Evolutionary conservation across 2,797 vertebrate species (phyloP).

Genomic region (Aulostomus chinensis): DNA sequence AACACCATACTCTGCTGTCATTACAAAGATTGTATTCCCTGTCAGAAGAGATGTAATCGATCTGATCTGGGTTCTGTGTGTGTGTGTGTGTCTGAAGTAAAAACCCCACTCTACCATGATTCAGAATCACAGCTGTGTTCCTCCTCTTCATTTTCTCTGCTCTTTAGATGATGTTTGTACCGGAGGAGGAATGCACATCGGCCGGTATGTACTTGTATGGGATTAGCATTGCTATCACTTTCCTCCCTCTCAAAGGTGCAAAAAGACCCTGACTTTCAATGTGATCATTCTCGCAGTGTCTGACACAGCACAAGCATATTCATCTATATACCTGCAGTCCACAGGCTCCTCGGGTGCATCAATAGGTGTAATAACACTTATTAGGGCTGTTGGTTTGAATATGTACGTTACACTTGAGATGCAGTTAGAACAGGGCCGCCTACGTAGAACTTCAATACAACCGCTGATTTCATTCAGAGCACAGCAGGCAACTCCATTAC

Average conservation of each 20-base stretch:
- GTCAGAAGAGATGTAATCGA: no score
- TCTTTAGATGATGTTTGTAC: slow-evolving; percentile 7
- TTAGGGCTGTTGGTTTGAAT: slow-evolving; percentile 40
- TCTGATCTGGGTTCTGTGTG: background rate
- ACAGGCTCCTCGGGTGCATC: slow-evolving; percentile 31
- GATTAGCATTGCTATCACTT: slow-evolving; percentile 70
- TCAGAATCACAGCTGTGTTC: slow-evolving; percentile 27
- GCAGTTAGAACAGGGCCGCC: slow-evolving; percentile 10
- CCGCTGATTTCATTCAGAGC: slow-evolving; percentile 6
- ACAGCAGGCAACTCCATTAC: slow-evolving; percentile 33
- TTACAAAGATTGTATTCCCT: no score
- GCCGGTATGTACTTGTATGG: slow-evolving; percentile 15
- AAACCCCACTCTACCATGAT: slow-evolving; percentile 2
- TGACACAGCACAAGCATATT: slow-evolving; percentile 35
- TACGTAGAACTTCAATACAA: slow-evolving; percentile 20
- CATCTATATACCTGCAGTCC: slow-evolving; percentile 18
- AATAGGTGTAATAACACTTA: slow-evolving; percentile 32
- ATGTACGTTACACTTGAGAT: slow-evolving; percentile 32
- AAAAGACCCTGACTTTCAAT: slow-evolving; percentile 66
- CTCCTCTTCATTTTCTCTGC: slow-evolving; percentile 24
- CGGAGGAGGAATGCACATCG: slow-evolving; percentile 23
- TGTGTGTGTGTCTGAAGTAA: no score
- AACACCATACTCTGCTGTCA: slow-evolving; percentile 22
- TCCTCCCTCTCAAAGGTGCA: slow-evolving; percentile 42
- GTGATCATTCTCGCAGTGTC: slow-evolving; percentile 49